Evolutionary conservation across 2,797 vertebrate genomes (phyloP), one percentile per base, ranked within the genome.

Genomic region (Aselliscus stoliczkanus): DNA sequence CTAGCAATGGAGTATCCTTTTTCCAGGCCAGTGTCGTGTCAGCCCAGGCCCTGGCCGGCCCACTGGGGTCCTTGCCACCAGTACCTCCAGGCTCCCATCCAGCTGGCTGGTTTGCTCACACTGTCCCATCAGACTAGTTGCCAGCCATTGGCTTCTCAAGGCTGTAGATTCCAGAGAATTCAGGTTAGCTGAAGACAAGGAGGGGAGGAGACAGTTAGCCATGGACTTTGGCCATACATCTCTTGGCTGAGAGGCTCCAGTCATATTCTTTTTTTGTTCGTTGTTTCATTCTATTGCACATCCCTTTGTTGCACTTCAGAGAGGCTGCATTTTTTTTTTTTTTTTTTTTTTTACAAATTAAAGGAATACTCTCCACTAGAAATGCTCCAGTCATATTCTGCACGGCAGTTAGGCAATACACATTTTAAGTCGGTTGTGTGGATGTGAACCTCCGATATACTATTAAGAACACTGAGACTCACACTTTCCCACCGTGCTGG

Each of bases 401-500:
- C 1, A 3, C 21, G 42, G 44, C 42, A 37, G 2, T 31, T 23
- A 47, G 86, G 37, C 39, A 23, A 2, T 5, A 1, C 18, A 7
- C 18, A 6, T 64, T 90, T n/a, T 62, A 23, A 37, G 54, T 8
- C 1, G 0, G 39, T 5, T 27, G 2, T 54, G 13, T 44, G 58
- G 70, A 10, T 54, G 25, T n/a, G 69, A 77, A 7, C 70, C 27
- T 75, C 72, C 25, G 9, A 2, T 1, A 1, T 31, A 11, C 37
- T 47, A 5, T 1, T 0, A 15, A 25, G 75, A 18, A 91, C 23
- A n/a, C 18, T 14, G 11, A 1, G 34, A 14, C n/a, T 90, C 3
- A 1, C 2, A 1, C 29, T 25, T 31, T 4, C 3, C 2, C 15
- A 15, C 58, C 0, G 0, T 21, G 44, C 44, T 44, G 73, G 62